Base-by-base conservation (phyloP, 2,888 invertebrate genomes). In the Rhagonycha fulva region DNA sequence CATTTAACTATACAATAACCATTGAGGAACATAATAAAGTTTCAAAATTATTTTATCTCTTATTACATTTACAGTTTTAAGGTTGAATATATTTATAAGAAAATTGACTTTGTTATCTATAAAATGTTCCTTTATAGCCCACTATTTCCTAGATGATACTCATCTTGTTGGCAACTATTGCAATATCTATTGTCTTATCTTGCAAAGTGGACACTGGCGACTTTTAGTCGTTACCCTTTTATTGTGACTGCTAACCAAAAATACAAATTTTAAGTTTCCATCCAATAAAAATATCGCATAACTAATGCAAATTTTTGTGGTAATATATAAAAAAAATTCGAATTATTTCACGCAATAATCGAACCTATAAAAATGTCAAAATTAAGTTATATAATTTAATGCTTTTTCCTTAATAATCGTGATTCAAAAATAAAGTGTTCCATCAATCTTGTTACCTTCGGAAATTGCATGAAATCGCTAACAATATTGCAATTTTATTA, bases 91-190 rank as follows among this genome's bases (percentile, higher is more conserved):
- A 61, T 61, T 12, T 14, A 24, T 63, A 63, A 68, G 26, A 30
- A 30, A 68, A 68, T 28, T 30, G 14, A 14, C 62, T 66, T 66
- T 72, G 71, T 78, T 78, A 78, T 78, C 78, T 76, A 70, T 63
- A 60, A 47, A 70, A 70, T 28, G 70, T 68, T 67, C 63, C 62
- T 78, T 78, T 78, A 78, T 78, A 63, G 69, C 76, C 76, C 74
- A 74, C 78, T 78, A 75, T 71, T 74, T 78, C 76, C 75, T 73
- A 71, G 67, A 78, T 76, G 75, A 76, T 76, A 72, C 73, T 76
- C 70, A 78, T 75, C 75, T 76, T 68, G 73, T 74, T 71, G 72
- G 70, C 73, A 76, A 76, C 76, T 74, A 76, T 71, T 74, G 70
- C 73, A 70, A 69, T 76, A 76, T 76, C 71, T 74, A 74, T 72